phyloP scores from a whole-genome alignment of 1,140 invertebrate species.

The Drosophila leontia region DNA sequence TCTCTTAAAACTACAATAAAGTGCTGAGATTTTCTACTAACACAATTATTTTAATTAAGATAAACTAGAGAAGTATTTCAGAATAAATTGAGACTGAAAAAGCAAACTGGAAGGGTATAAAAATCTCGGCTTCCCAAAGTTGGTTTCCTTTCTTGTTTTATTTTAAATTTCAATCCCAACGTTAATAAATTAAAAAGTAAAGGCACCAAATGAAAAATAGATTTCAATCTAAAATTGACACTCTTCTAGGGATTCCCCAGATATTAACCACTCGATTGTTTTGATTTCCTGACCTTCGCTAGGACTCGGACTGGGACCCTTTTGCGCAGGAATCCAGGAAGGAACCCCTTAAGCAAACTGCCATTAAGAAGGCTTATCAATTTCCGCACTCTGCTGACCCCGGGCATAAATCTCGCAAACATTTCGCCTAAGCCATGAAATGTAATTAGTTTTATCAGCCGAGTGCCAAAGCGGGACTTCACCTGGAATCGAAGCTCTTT shows the following conservation, averaged over 20 bases:
- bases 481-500: conserved; percentile 71
- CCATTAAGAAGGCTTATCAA: conserved; percentile 49
- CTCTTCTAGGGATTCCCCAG: conserved; percentile 1
- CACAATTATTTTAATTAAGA: no score
- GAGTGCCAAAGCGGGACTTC: conserved; percentile 28
- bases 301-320: not conserved
- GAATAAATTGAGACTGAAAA: no score
- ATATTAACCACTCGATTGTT: conserved; percentile 30
- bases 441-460: conserved; percentile 71
- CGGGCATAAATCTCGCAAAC: conserved; percentile 47
- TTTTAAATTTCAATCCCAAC: not conserved
- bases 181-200: not conserved
- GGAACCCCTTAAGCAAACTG: conserved; percentile 48
- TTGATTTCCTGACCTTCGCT: conserved; percentile 32
- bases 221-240: conserved; percentile 11
- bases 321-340: conserved; percentile 1
- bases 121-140: no score
- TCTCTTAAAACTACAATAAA: not conserved
- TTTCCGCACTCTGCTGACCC: conserved; percentile 44
- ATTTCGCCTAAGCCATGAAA: conserved; percentile 43
- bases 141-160: not conserved
- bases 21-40: no score
- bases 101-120: no score
- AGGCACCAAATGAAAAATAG: not conserved
- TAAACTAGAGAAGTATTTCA: no score